These are phyloP conservation scores for Omphaloscelis lunosa DNA, from an alignment of 2,888 invertebrate species.

Conservation along the genomic window DNA sequence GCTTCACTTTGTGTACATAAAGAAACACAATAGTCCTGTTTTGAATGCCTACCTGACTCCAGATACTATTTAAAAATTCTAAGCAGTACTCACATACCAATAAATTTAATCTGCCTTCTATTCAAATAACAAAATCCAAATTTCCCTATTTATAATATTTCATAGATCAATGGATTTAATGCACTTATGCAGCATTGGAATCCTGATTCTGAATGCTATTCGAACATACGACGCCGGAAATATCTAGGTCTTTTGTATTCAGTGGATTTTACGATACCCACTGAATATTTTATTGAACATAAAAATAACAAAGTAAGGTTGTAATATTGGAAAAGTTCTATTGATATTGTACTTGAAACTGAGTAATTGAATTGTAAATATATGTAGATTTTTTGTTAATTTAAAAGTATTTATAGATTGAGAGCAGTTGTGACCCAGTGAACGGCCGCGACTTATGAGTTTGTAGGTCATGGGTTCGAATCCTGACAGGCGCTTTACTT, in stretches of 20 bases:
- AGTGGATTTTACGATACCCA: not conserved
- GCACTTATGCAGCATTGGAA: constrained; percentile 17
- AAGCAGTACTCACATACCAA: not conserved
- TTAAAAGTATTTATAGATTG: not conserved
- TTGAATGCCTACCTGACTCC: not conserved
- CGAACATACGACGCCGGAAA: not conserved
- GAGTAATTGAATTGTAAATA: not conserved
- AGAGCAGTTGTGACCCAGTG: too few relatives aligned
- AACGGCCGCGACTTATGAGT: too few relatives aligned
- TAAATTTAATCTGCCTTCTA: not conserved
- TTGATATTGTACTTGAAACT: not conserved
- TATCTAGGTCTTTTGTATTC: not conserved
- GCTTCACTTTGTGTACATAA: not conserved
- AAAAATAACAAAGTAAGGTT: not conserved
- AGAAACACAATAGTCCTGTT: not conserved
- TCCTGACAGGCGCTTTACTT: too few relatives aligned
- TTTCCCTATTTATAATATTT: constrained; percentile 8
- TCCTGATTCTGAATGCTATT: not conserved
- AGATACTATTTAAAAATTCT: not conserved
- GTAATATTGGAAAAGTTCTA: not conserved
- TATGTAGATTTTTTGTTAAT: not conserved
- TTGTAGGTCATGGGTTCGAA: too few relatives aligned
- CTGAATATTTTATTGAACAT: constrained; percentile 8
- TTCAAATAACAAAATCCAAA: not conserved
- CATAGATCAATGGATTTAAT: constrained; percentile 17